A percentile compares a stretch with the other conserved stretches of the same genome.
These are phyloP conservation scores for Sinella curviseta DNA, from an alignment of 1,140 invertebrate genomes.

Conservation along the genomic window DNA sequence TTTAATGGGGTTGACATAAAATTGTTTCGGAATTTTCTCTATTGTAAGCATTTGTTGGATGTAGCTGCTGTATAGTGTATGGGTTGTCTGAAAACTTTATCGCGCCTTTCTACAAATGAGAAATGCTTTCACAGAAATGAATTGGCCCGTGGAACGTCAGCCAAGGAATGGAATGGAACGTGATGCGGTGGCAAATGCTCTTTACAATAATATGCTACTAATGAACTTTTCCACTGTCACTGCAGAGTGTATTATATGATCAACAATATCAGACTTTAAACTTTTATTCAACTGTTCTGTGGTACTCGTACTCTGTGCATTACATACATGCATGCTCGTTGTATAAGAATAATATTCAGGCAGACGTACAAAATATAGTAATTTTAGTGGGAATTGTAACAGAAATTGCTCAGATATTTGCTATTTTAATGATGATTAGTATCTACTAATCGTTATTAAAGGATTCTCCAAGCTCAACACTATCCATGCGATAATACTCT, in stretches of 20 bases:
- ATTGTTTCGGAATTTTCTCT: constrained; percentile 1
- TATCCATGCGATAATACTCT: too few species aligned
- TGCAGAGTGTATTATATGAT: too few species aligned
- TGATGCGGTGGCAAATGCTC: neutral
- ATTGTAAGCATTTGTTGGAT: too few species aligned
- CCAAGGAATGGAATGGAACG: neutral
- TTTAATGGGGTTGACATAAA: neutral
- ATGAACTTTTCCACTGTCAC: neutral
- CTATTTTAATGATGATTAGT: too few species aligned
- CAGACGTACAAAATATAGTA: neutral
- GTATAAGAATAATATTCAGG: neutral
- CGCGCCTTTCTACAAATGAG: neutral
- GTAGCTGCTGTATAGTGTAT: too few species aligned
- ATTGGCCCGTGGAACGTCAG: neutral
- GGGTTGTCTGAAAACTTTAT: neutral
- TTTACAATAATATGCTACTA: too few species aligned
- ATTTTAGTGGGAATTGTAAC: too few species aligned
- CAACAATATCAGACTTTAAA: neutral
- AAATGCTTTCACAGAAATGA: neutral
- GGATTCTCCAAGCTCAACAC: too few species aligned
- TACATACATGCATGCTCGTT: neutral
- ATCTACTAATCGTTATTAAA: too few species aligned
- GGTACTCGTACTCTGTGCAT: neutral
- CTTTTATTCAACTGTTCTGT: too few species aligned
- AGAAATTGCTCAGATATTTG: too few species aligned